Percentiles rank a stretch among this genome's conserved stretches.
Conservation (phyloP, 2,888 invertebrate species). For the Altica lythri region DNA sequence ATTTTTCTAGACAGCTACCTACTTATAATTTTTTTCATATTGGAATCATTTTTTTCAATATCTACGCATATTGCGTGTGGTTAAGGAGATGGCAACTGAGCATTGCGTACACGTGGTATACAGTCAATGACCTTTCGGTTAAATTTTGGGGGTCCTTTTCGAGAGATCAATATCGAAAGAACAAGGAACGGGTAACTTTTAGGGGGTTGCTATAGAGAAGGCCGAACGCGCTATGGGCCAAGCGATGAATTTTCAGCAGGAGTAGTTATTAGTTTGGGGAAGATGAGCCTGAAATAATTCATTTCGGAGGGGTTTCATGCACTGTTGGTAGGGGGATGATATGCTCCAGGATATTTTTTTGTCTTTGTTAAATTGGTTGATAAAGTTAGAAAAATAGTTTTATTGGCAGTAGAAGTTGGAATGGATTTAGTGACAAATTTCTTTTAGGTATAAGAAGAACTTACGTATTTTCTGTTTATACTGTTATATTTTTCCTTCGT, state of each 20-base stretch:
- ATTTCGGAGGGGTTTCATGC: slow-evolving; percentile 23
- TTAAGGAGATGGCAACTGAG: slow-evolving; percentile 4
- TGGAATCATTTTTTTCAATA: too few species aligned
- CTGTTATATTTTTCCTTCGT: too few species aligned
- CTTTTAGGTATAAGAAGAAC: too few species aligned
- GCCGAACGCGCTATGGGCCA: slow-evolving; percentile 6
- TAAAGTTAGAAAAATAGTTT: too few species aligned
- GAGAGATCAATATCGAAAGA: slow-evolving; percentile 33
- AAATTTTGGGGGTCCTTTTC: slow-evolving; percentile 35
- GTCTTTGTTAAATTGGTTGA: too few species aligned
- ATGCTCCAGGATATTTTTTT: too few species aligned
- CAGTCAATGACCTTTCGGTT: slow-evolving; percentile 44
- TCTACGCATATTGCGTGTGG: slow-evolving; percentile 1
- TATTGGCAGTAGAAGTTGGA: too few species aligned
- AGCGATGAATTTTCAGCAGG: slow-evolving; percentile 13
- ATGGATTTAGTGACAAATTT: too few species aligned
- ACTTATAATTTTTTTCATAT: too few species aligned
- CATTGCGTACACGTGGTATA: slow-evolving; percentile 43
- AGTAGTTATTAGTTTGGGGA: slow-evolving; percentile 32
- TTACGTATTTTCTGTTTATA: too few species aligned
- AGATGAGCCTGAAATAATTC: slow-evolving; percentile 33
- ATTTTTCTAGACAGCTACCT: too few species aligned
- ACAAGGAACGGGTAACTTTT: slow-evolving; percentile 27
- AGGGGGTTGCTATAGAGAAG: slow-evolving; percentile 36
- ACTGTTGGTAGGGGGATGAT: slow-evolving; percentile 9